A percentile compares a stretch with the other conserved stretches of the same genome.
Evolutionary conservation across 2,888 invertebrate genomes (phyloP).

Genomic region (Erebia ligea): DNA sequence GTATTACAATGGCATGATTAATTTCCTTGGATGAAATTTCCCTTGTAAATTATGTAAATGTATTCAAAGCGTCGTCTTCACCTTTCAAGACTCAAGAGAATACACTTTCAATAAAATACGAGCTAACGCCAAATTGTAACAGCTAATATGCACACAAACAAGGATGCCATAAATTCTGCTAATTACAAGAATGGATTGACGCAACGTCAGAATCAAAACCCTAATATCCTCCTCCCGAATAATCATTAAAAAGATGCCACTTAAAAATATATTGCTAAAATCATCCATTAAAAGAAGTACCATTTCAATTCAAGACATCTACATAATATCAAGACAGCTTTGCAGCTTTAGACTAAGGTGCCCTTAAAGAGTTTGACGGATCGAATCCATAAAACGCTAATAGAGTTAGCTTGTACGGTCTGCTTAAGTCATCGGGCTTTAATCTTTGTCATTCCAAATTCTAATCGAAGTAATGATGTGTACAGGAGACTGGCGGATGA

Average conservation of each 20-base stretch:
- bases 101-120: background rate
- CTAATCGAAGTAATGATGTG: constrained; percentile 46
- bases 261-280: background rate
- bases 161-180: too few relatives aligned
- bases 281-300: background rate
- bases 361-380: background rate
- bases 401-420: constrained; percentile 30
- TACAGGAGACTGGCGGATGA: constrained; percentile 92
- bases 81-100: constrained; percentile 22
- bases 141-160: too few relatives aligned
- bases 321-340: constrained; percentile 24
- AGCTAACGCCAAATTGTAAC: too few relatives aligned
- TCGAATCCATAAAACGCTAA: constrained; percentile 1
- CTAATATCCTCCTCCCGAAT: background rate
- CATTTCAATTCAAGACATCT: background rate
- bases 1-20: constrained; percentile 17
- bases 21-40: background rate
- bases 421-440: constrained; percentile 18
- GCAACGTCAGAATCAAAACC: too few relatives aligned
- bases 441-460: background rate
- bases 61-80: constrained; percentile 31
- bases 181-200: too few relatives aligned
- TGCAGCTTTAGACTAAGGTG: constrained; percentile 28
- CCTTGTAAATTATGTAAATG: constrained; percentile 36
- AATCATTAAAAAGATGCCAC: constrained; percentile 15